A percentile compares a stretch with the other conserved stretches of the same genome.
phyloP scores from a whole-genome alignment of 2,888 invertebrate species.

The Tridacna crocea region DNA sequence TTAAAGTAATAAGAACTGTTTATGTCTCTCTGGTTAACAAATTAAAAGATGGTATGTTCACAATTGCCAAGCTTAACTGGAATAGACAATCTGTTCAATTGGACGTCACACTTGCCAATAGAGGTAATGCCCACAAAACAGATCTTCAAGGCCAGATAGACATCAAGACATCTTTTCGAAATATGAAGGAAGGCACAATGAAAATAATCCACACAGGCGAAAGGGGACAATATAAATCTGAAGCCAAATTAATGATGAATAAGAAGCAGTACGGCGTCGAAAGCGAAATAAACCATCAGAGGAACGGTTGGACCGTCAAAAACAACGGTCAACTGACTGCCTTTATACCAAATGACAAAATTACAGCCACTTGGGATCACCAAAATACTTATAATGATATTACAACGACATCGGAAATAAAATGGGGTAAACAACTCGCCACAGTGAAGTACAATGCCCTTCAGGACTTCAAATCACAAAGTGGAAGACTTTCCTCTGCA shows the following conservation, averaged over 20 bases:
- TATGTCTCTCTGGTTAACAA: conserved; percentile 61
- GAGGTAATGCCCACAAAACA: conserved; percentile 37
- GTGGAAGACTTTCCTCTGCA: conserved; percentile 48
- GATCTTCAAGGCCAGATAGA: conserved; percentile 64
- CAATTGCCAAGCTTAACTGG: conserved; percentile 55
- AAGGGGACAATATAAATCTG: conserved; percentile 47
- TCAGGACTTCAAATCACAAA: conserved; percentile 48
- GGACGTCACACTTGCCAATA: conserved; percentile 61
- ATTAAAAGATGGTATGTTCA: conserved; percentile 45
- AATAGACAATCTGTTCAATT: conserved; percentile 59
- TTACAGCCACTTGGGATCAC: conserved; percentile 69
- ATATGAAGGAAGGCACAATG: conserved; percentile 44
- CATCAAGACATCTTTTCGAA: conserved; percentile 62
- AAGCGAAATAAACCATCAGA: conserved; percentile 61
- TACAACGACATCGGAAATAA: conserved; percentile 51
- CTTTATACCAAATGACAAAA: conserved; percentile 55
- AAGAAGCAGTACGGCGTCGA: conserved; percentile 55
- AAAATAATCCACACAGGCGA: conserved; percentile 59
- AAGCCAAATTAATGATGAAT: conserved; percentile 43
- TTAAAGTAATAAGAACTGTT: conserved; percentile 58
- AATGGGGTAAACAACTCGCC: conserved; percentile 54
- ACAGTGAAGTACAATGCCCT: conserved; percentile 56
- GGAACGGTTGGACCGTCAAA: conserved; percentile 53
- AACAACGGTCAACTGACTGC: conserved; percentile 69
- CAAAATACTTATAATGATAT: conserved; percentile 56